Evolutionary conservation across 1,140 invertebrate genomes (phyloP).

Genomic region (Zaprionus vittiger): DNA sequence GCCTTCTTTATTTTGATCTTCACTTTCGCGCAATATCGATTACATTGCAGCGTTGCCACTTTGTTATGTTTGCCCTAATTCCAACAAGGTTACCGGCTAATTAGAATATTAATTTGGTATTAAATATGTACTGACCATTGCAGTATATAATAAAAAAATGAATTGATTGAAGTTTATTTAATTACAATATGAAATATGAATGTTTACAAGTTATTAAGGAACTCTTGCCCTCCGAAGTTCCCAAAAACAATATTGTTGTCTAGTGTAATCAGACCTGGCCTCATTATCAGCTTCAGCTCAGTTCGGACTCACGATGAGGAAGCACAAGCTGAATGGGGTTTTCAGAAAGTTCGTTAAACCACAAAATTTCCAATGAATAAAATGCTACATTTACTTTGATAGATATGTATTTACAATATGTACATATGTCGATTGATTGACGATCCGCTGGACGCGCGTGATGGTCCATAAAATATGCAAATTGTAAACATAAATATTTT

Average conservation of each 20-base stretch:
- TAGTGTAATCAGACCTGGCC: constrained; percentile 38
- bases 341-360: constrained; percentile 62
- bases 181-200: neutral
- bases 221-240: neutral
- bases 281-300: constrained; percentile 35
- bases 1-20: neutral
- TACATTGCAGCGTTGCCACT: neutral
- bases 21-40: neutral
- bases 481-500: constrained; percentile 32
- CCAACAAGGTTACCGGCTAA: neutral
- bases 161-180: neutral
- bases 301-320: constrained; percentile 33
- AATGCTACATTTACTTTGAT: constrained; percentile 29
- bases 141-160: neutral
- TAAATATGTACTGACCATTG: neutral
- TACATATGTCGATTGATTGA: constrained; percentile 50
- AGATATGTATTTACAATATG: neutral
- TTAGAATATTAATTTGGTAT: neutral
- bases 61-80: neutral
- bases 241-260: neutral
- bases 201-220: neutral
- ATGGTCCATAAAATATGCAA: constrained; percentile 37
- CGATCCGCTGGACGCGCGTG: constrained; percentile 45
- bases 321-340: constrained; percentile 30
- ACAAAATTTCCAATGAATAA: constrained; percentile 30